These are phyloP conservation scores for Choloepus didactylus DNA, from an alignment of 2,797 vertebrate genomes.

Conservation along the genomic window DNA sequence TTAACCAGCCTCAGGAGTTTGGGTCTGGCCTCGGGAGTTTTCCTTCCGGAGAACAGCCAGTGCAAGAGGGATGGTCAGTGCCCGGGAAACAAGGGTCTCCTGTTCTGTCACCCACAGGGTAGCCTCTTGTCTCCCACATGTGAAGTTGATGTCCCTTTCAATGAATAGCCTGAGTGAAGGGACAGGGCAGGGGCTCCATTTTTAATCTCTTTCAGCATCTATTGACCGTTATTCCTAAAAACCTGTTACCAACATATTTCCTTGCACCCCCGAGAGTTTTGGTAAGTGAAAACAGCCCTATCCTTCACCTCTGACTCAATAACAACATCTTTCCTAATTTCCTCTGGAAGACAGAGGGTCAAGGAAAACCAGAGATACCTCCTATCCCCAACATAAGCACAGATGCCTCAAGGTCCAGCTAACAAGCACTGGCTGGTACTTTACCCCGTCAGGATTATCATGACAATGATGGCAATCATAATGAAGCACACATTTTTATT, in stretches of 20 bases:
- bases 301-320: not conserved
- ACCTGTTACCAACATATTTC: conserved; percentile 1
- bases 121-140: not conserved
- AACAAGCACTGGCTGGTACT: not conserved
- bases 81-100: not conserved
- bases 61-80: not conserved
- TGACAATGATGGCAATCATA: not conserved
- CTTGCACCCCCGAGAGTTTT: conserved; percentile 23
- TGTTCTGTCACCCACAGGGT: not conserved
- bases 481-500: not conserved
- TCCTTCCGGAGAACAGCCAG: not conserved
- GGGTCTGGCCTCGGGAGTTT: not conserved
- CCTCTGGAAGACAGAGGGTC: not conserved
- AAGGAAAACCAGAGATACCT: not conserved
- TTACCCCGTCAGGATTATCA: not conserved
- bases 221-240: conserved; percentile 46
- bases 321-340: conserved; percentile 46
- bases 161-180: not conserved
- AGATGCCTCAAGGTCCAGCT: not conserved
- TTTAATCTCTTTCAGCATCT: conserved; percentile 32
- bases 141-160: not conserved
- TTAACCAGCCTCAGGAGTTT: not conserved
- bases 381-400: not conserved
- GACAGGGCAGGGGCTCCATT: not conserved
- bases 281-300: not conserved